A percentile compares a stretch with the other conserved stretches of the same genome.
phyloP scores from a whole-genome alignment of 2,797 vertebrate species.

The Falco peregrinus region DNA sequence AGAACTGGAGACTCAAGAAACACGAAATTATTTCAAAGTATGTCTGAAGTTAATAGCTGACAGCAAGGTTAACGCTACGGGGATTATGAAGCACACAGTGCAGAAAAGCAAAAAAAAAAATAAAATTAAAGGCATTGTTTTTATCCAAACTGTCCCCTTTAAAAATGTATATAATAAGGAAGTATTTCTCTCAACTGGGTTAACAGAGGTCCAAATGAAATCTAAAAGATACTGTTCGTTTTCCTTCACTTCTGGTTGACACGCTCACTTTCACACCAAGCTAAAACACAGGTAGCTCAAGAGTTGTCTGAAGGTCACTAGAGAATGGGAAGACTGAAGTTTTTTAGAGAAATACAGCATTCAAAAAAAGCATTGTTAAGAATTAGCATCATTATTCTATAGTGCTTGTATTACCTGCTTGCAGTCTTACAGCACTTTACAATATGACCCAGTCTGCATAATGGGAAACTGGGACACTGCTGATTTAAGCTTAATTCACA shows the following conservation, averaged over 20 bases:
- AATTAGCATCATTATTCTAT: background rate
- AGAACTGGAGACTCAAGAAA: background rate
- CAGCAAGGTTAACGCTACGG: background rate
- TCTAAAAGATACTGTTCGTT: background rate
- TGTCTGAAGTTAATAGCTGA: background rate
- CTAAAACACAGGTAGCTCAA: background rate
- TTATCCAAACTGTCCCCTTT: fast-evolving
- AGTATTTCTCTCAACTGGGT: background rate
- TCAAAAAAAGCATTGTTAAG: background rate
- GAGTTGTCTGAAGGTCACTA: background rate
- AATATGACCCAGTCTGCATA: background rate
- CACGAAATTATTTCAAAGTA: background rate
- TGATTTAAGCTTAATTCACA: background rate
- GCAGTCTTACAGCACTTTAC: background rate
- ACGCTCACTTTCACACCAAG: background rate
- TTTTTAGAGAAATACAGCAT: background rate
- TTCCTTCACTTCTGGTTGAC: background rate
- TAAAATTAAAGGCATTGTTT: background rate
- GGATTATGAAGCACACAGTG: background rate
- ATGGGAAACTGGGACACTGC: background rate
- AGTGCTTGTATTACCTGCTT: background rate
- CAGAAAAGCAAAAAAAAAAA: background rate
- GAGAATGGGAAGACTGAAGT: background rate
- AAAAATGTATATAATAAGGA: background rate
- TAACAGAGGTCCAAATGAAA: background rate